A percentile compares a stretch with the other conserved stretches of the same genome.
Conservation (phyloP, 23 tunicate species). For the Ascidia mentula region DNA sequence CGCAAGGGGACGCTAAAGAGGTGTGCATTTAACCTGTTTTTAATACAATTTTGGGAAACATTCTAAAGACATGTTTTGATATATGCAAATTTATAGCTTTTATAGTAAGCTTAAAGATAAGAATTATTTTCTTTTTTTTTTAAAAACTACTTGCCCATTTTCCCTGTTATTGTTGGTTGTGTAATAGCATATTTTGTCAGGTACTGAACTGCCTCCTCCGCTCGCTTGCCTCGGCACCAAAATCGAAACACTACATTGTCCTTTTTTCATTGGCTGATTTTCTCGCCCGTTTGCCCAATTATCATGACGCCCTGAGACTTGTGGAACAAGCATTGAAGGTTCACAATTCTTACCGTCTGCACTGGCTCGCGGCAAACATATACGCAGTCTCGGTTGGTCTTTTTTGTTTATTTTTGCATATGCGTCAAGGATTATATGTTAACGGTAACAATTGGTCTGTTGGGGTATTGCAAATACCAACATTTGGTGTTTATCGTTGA, state of each 20-base stretch:
- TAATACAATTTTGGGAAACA: too few relatives aligned
- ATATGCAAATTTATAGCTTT: too few relatives aligned
- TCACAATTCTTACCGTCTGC: conserved; percentile 2
- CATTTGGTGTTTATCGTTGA: too few relatives aligned
- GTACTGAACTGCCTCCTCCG: conserved; percentile 47
- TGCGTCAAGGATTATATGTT: too few relatives aligned
- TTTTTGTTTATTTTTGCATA: not conserved
- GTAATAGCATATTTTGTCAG: conserved; percentile 21
- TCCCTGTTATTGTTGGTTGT: too few relatives aligned
- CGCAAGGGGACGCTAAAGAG: conserved; percentile 46
- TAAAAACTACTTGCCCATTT: too few relatives aligned
- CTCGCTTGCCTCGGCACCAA: conserved; percentile 34
- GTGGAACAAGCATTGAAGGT: conserved; percentile 14
- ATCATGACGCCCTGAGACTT: conserved; percentile 36
- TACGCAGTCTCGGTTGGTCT: conserved; percentile 43
- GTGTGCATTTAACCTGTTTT: too few relatives aligned
- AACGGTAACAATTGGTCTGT: too few relatives aligned
- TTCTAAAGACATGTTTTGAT: too few relatives aligned
- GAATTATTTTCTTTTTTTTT: too few relatives aligned
- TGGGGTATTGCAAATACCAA: too few relatives aligned
- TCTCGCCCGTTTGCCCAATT: conserved; percentile 43
- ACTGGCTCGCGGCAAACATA: conserved; percentile 40
- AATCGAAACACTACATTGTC: conserved; percentile 24
- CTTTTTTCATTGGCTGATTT: conserved; percentile 48
- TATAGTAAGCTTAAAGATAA: too few relatives aligned